Evolutionary conservation across 2,113 vertebrate genomes (phyloP).

Genomic region (Nothoprocta perdicaria): DNA sequence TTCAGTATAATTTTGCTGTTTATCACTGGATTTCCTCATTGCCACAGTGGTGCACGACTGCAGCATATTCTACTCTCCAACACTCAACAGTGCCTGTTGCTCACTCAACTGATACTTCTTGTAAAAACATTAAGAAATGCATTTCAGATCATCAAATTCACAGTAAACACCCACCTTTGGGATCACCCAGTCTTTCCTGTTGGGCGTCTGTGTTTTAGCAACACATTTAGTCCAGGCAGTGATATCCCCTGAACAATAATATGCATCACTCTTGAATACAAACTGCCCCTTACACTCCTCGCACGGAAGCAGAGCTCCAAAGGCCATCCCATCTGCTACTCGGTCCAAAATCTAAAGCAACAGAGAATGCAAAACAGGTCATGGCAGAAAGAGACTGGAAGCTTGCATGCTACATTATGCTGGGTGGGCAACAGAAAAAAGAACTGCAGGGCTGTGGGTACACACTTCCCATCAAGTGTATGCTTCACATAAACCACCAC

Average conservation of each 20-base stretch:
- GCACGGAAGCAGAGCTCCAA: slow-evolving; percentile 90
- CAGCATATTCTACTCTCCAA: neutral
- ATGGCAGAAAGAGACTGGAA: neutral
- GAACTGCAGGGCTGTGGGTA: neutral
- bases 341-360: slow-evolving; percentile 87
- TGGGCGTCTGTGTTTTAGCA: slow-evolving; percentile 86
- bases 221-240: slow-evolving; percentile 98
- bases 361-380: neutral
- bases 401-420: rapidly evolving
- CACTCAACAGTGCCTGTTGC: neutral
- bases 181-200: slow-evolving; percentile 89
- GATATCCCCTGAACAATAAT: slow-evolving; percentile 92
- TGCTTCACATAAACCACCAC: neutral
- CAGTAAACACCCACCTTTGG: slow-evolving; percentile 84
- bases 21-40: neutral
- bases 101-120: neutral
- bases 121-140: neutral
- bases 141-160: neutral
- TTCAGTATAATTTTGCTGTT: neutral
- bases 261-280: slow-evolving; percentile 91
- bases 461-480: rapidly evolving
- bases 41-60: neutral
- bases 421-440: neutral
- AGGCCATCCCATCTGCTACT: slow-evolving; percentile 91
- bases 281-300: slow-evolving; percentile 90